Percentiles rank a stretch among this genome's conserved stretches.
Evolutionary conservation across 2,113 vertebrate genomes (phyloP).

Genomic region (Sinocyclocheilus maitianheensis): DNA sequence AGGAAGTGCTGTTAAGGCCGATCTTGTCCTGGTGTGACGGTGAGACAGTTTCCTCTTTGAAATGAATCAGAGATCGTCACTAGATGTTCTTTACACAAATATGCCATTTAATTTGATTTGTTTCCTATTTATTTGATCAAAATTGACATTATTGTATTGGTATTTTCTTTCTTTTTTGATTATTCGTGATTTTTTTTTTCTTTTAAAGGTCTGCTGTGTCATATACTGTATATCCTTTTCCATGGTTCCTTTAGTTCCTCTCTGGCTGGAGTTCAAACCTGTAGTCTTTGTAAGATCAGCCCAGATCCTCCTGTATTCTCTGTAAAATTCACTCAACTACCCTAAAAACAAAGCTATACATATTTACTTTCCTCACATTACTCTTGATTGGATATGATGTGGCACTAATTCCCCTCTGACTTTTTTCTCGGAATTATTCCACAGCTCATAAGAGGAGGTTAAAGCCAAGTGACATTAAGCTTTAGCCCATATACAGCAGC

Average conservation of each 20-base stretch:
- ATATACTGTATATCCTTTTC: neutral
- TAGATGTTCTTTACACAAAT: too few relatives aligned
- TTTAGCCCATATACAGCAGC: slow-evolving; percentile 13
- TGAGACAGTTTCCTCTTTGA: neutral
- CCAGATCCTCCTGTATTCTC: neutral
- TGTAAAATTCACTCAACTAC: slow-evolving; percentile 3
- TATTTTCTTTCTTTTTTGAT: too few relatives aligned
- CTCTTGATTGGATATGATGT: slow-evolving; percentile 44
- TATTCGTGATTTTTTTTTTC: neutral
- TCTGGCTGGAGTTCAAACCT: neutral
- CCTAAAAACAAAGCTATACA: neutral
- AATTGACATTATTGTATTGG: too few relatives aligned
- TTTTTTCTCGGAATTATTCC: slow-evolving; percentile 40
- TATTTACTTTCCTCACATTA: slow-evolving; percentile 21
- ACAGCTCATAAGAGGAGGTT: slow-evolving; percentile 35
- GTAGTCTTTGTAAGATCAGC: neutral
- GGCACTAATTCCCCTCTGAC: slow-evolving; percentile 43
- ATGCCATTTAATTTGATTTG: too few relatives aligned
- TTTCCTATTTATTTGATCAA: too few relatives aligned
- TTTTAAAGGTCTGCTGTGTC: neutral
- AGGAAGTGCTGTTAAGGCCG: neutral
- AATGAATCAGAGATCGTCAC: too few relatives aligned
- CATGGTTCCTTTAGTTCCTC: neutral
- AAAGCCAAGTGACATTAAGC: slow-evolving; percentile 47
- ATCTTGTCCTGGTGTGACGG: neutral